These are phyloP conservation scores for Sinohyriopsis cumingii DNA, from an alignment of 2,888 invertebrate genomes.

Conservation along the genomic window DNA sequence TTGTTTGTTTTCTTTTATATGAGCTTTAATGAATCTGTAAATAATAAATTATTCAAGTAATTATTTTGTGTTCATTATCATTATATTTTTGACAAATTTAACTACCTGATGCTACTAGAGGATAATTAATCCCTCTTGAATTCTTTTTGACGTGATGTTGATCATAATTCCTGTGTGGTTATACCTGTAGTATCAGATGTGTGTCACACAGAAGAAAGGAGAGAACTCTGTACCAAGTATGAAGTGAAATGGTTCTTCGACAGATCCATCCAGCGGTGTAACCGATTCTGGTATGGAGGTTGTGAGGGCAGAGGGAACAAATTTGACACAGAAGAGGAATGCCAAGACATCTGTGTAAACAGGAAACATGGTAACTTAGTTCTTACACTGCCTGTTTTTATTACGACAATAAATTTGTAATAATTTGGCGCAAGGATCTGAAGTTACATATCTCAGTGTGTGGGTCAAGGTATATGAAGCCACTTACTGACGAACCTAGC, in stretches of 20 bases:
- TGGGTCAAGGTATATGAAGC: no score
- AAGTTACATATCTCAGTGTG: no score
- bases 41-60: no score
- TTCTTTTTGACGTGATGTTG: not conserved
- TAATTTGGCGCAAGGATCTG: no score
- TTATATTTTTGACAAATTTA: not conserved
- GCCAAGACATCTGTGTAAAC: slow-evolving; percentile 35
- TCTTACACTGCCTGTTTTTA: not conserved
- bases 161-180: not conserved
- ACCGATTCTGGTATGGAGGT: slow-evolving; percentile 80
- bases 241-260: slow-evolving; percentile 66
- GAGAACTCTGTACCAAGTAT: slow-evolving; percentile 62
- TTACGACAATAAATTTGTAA: not conserved
- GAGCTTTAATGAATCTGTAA: no score
- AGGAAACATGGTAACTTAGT: not conserved
- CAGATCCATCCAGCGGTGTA: slow-evolving; percentile 78
- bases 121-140: not conserved
- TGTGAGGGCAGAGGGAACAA: slow-evolving; percentile 79
- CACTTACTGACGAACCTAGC: no score
- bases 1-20: no score
- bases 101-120: not conserved
- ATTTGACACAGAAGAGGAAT: slow-evolving; percentile 41
- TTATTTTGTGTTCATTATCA: no score
- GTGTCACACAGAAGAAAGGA: slow-evolving; percentile 41
- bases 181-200: slow-evolving; percentile 24